Evolutionary conservation across 2,797 vertebrate species (phyloP).

Genomic region (Chromobotia macracanthus): DNA sequence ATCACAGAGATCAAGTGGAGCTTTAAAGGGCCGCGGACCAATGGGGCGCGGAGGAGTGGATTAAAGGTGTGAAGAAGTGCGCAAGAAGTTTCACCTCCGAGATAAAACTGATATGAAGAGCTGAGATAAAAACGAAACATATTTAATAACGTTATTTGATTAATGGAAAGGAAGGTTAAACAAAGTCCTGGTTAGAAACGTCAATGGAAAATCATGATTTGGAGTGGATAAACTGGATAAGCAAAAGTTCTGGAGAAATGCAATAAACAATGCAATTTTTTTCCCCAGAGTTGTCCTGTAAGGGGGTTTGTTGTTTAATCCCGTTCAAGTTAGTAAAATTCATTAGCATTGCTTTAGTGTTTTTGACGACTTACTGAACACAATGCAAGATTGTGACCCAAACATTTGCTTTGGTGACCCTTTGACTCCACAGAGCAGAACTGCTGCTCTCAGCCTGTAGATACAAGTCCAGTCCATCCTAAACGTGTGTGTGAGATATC

Average conservation of each 20-base stretch:
- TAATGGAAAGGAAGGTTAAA: neutral
- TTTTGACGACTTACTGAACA: no score
- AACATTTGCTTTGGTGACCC: neutral
- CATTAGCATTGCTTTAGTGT: neutral
- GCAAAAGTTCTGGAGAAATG: neutral
- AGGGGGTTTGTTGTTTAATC: neutral
- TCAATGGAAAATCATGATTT: no score
- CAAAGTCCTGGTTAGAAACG: no score
- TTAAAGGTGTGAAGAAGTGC: slow-evolving; percentile 77
- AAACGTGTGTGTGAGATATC: neutral
- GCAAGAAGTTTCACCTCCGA: slow-evolving; percentile 61
- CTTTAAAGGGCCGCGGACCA: slow-evolving; percentile 74
- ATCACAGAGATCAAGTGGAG: slow-evolving; percentile 59
- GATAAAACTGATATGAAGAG: slow-evolving; percentile 38
- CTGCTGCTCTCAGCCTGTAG: no score
- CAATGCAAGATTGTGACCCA: neutral
- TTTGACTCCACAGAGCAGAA: neutral
- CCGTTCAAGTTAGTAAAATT: neutral
- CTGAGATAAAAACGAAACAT: neutral
- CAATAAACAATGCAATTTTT: neutral
- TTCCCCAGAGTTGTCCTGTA: neutral
- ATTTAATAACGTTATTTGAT: slow-evolving; percentile 1
- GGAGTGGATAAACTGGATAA: neutral
- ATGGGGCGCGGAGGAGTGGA: slow-evolving; percentile 78
- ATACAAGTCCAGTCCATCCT: no score